Percentiles rank a stretch among this genome's conserved stretches.
Evolutionary conservation across 2,888 invertebrate species (phyloP).

Genomic region (Artemia sinica): DNA sequence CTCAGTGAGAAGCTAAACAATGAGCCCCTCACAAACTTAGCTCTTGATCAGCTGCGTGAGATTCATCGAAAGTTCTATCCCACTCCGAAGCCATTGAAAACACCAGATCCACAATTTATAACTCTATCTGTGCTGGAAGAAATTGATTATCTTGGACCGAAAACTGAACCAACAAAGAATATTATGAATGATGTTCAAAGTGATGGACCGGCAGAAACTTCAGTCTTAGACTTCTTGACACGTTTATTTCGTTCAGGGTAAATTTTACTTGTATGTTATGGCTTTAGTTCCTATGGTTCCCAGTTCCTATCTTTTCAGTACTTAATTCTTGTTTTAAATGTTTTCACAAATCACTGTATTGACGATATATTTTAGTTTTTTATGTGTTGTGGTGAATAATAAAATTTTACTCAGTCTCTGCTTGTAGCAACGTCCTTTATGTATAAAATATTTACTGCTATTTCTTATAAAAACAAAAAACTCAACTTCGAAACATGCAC

Average conservation of each 20-base stretch:
- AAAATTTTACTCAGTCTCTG: too few species aligned
- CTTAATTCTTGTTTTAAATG: too few species aligned
- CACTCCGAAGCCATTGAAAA: constrained; percentile 1
- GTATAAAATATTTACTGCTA: too few species aligned
- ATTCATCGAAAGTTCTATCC: neutral
- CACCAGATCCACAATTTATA: neutral
- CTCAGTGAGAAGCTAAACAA: neutral
- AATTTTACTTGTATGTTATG: neutral
- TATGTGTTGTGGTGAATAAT: too few species aligned
- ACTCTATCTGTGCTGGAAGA: constrained; percentile 11
- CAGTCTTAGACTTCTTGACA: neutral
- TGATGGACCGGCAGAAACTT: constrained; percentile 2
- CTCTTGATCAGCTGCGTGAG: neutral
- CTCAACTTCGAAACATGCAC: too few species aligned
- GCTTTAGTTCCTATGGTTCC: neutral
- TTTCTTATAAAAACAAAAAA: too few species aligned
- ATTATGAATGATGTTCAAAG: neutral
- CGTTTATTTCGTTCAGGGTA: constrained; percentile 1
- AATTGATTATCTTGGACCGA: neutral
- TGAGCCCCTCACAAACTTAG: neutral
- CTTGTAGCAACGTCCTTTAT: too few species aligned
- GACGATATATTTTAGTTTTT: too few species aligned
- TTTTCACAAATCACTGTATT: too few species aligned
- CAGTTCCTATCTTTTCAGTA: too few species aligned
- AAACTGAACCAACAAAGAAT: constrained; percentile 1